These are phyloP conservation scores for Linnaemya tessellans DNA, from an alignment of 2,888 invertebrate species.

Conservation along the genomic window DNA sequence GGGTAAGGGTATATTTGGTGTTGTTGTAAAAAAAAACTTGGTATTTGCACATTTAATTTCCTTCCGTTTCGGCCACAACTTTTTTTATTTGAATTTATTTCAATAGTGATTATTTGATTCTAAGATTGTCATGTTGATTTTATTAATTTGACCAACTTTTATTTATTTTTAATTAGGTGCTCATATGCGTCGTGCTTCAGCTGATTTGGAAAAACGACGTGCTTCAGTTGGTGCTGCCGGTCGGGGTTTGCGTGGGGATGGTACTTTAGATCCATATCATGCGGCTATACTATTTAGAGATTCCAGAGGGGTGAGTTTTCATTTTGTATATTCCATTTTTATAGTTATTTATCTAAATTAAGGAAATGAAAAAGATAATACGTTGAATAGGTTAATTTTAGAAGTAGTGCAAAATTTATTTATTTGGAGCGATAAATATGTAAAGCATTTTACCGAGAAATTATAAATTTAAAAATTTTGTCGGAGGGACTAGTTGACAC, in stretches of 20 bases:
- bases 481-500: too few relatives aligned
- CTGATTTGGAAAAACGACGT: slow-evolving; percentile 90
- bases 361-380: not conserved
- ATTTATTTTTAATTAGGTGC: slow-evolving; percentile 86
- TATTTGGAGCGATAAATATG: too few relatives aligned
- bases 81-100: slow-evolving; percentile 4
- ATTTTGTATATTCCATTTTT: not conserved
- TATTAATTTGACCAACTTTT: slow-evolving; percentile 5
- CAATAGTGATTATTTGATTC: not conserved
- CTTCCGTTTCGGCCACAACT: not conserved
- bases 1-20: slow-evolving; percentile 54
- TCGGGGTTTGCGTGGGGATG: slow-evolving; percentile 85
- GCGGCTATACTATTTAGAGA: slow-evolving; percentile 95
- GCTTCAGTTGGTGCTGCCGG: slow-evolving; percentile 89
- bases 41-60: slow-evolving; percentile 71
- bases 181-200: slow-evolving; percentile 89
- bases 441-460: too few relatives aligned
- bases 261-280: slow-evolving; percentile 92
- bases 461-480: too few relatives aligned
- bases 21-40: slow-evolving; percentile 55
- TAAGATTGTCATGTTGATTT: slow-evolving; percentile 65
- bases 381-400: too few relatives aligned
- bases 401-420: too few relatives aligned
- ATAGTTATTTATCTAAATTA: not conserved
- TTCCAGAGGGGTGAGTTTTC: slow-evolving; percentile 93